Percentiles rank a stretch among this genome's conserved stretches.
Conservation (phyloP, 2,113 vertebrate genomes). For the Tachuris rubrigastra region DNA sequence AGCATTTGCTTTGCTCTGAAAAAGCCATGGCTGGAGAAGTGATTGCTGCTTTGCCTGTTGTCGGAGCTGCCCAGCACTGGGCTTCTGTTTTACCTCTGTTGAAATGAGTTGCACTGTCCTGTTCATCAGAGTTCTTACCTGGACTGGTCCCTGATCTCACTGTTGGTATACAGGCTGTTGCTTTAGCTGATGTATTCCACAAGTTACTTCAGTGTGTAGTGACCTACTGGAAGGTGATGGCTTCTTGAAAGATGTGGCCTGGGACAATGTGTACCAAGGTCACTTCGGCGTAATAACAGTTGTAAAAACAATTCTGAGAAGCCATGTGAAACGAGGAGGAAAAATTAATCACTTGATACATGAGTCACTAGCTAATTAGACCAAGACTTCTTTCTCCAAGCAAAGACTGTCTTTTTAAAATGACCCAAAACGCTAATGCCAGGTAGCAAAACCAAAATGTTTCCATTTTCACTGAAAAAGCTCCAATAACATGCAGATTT, state of each 20-base stretch:
- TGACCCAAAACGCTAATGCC: background rate
- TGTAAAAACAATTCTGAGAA: background rate
- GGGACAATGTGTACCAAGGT: background rate
- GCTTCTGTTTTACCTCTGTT: background rate
- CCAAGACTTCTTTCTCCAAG: background rate
- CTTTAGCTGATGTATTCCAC: background rate
- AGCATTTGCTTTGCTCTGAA: background rate
- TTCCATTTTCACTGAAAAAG: background rate
- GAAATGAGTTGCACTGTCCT: background rate
- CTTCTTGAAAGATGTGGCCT: background rate
- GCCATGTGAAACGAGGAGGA: background rate
- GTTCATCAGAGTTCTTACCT: background rate
- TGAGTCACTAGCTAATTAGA: conserved; percentile 26
- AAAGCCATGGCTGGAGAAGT: background rate
- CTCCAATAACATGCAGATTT: background rate
- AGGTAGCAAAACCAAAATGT: background rate
- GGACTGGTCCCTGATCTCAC: background rate
- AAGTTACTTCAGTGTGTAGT: background rate
- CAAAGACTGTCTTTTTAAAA: background rate
- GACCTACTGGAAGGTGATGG: background rate
- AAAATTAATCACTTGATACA: background rate
- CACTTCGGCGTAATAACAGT: background rate
- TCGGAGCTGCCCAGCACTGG: background rate
- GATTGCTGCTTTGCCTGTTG: background rate
- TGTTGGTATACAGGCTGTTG: accelerated